phyloP scores from a whole-genome alignment of 2,888 invertebrate genomes.

The Pyrochroa serraticornis region DNA sequence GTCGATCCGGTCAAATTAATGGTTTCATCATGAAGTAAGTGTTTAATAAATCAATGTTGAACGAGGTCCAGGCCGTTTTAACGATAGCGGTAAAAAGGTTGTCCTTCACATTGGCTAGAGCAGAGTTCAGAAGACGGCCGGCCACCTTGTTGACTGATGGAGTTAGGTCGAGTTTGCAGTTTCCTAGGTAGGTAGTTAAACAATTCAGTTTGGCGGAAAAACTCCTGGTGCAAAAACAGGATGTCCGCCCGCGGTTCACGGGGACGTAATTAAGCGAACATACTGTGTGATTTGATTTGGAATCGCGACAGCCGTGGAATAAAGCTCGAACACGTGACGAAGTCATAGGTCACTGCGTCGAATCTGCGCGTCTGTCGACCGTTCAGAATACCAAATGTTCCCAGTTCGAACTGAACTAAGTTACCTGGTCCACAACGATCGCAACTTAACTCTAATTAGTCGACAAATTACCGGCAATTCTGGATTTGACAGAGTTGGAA shows the following conservation, averaged over 20 bases:
- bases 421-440: constrained; percentile 40
- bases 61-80: no score
- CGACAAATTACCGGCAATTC: constrained; percentile 42
- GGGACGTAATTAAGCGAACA: constrained; percentile 38
- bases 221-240: constrained; percentile 7
- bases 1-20: no score
- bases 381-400: constrained; percentile 46
- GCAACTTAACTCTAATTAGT: constrained; percentile 38
- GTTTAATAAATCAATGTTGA: no score
- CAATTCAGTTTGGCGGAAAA: no score
- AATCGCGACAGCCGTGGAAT: constrained; percentile 44
- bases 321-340: constrained; percentile 46
- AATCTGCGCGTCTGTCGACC: constrained; percentile 39
- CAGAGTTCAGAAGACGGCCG: no score
- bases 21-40: no score
- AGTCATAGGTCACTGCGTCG: constrained; percentile 51
- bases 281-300: constrained; percentile 49
- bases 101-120: no score
- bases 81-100: no score
- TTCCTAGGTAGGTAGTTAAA: no score
- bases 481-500: constrained; percentile 36
- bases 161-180: no score
- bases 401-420: constrained; percentile 33
- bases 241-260: constrained; percentile 10
- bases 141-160: no score